Base-by-base conservation (phyloP, 2,797 vertebrate species). In the Platalea minor region DNA sequence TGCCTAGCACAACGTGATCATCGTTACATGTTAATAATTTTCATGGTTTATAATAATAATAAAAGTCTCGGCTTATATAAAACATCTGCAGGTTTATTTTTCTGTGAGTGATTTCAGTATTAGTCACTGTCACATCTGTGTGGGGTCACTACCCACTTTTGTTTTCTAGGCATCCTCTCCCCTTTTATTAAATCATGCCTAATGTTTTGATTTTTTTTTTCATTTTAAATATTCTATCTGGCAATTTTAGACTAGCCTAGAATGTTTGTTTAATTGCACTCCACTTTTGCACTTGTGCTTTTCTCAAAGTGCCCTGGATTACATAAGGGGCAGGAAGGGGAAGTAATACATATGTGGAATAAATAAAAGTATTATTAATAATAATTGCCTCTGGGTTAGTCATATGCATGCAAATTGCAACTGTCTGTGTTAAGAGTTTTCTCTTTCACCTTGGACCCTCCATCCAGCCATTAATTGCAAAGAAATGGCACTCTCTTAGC, bases 301-400 rank as follows among this genome's bases (percentile, higher is more conserved):
- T 93, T 64, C 88, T 75, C 76, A 25, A 83, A 95, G 61, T 88
- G 73, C 39, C 57, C 78, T 56, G 15, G 28, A 92, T 91, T 93
- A 91, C 18, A 53, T 51, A 88, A 83, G 54, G 41, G 48, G n/a
- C 37, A 63, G 5, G 67, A 92, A 74, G 33, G 11, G 23, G 53
- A 92, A 89, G 53, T 53, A 85, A 73, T 60, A 89, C 5, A 24
- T 51, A 5, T 74, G 28, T 78, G 65, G 83, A 94, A 94, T 79
- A 93, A 92, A 57, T 5, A 85, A 39, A 94, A 95, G 35, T 53
- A 76, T 59, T 89, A 88, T 69, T 96, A 89, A 67, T 88, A 88
- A 67, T 65, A 78, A 80, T 89, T 96, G 94, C 54, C 79, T 93
- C 39, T 85, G 18, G 46, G 54, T 91, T 89, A 94, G 82, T 73